Evolutionary conservation across 2,113 vertebrate genomes (phyloP), one percentile per base, ranked within the genome.

Genomic region (Pygoscelis antarcticus): DNA sequence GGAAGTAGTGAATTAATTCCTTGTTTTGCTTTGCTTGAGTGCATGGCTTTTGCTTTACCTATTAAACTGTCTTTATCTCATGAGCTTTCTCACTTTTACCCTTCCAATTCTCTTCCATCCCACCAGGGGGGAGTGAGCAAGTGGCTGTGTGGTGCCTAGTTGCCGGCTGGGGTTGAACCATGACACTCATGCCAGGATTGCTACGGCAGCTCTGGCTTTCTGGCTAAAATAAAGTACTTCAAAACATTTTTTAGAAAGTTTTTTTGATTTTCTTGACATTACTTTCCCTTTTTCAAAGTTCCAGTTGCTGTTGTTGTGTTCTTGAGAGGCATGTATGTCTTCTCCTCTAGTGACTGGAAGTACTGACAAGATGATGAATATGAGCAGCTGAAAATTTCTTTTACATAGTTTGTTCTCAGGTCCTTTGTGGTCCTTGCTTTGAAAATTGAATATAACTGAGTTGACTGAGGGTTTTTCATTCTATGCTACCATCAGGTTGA

Each of bases 341-440:
- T 95, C 40, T 87, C 17, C 20, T 89, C 38, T 64, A 10, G 26
- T 86, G 62, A 86, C 54, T 93, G 46, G 36, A 81, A 70, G 6
- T 42, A 61, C 36, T 87, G 86, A 86, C 49, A 90, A 92, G 36
- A 74, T 52, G 32, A 90, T 61, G 49, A 95, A 72, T 83, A 62
- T 11, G 10, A 77, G 17, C 13, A 74, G 46, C 15, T 74, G 23
- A 86, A 89, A 54, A 42, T n/a, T 52, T 65, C 13, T 89, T 90
- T 90, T 71, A 30, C 1, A 3, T 52, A 40, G 21, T 58, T 88
- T 86, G 18, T 61, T 96, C 40, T 93, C 27, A 42, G 21, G 19
- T 34, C 16, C 16, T 92, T 83, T 83, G 40, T 70, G 71, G 16
- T 74, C 36, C 9, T 83, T 65, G 5, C 62, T 93, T 96, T 86